Base-by-base conservation (phyloP, 2,888 invertebrate species). In the Perdita meconis region DNA sequence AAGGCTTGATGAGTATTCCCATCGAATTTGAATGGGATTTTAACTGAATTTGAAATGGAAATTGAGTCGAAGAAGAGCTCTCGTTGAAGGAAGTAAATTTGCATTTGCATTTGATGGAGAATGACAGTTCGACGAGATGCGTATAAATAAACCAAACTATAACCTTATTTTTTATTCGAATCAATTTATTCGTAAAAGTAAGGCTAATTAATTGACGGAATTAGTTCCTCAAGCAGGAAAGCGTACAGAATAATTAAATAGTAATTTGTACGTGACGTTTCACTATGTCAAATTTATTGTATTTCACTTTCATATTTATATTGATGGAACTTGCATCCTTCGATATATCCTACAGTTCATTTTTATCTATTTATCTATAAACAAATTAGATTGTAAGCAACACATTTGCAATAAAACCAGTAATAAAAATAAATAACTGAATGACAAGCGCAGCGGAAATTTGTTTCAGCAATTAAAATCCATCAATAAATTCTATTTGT, bases 31-130 rank as follows among this genome's bases (percentile, higher is more conserved):
- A 75, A 73, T 60, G 30, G 74, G 59, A 73, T 66, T 66, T 66
- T 73, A 66, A 75, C 30, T 24, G 75, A 47, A 73, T 75, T 75
- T 75, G 40, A 53, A 75, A 73, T 73, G 59, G 59, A 75, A 73
- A 75, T 75, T 44, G 44, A 44, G 44, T 30, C 36, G 65, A 55
- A 6, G 53, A 34, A 34, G 42, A 8, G 34, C 8, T 5, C 13
- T 12, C 36, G 26, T 16, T 8, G 16, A 0, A 22, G 24, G 12
- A 22, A 51, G 2, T 19, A 40, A 26, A 50, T 65, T 53, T 65
- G 51, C 57, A 65, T 65, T 72, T 38, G 42, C 57, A 59, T 64
- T 74, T 65, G 36, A 65, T 65, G 50, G 64, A 59, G 44, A 74
- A 65, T 53, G 26, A n/a, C 5, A 22, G n/a, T 16, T 13, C 36